Evolutionary conservation across 2,888 invertebrate genomes (phyloP).

Genomic region (Luffia ferchaultella): DNA sequence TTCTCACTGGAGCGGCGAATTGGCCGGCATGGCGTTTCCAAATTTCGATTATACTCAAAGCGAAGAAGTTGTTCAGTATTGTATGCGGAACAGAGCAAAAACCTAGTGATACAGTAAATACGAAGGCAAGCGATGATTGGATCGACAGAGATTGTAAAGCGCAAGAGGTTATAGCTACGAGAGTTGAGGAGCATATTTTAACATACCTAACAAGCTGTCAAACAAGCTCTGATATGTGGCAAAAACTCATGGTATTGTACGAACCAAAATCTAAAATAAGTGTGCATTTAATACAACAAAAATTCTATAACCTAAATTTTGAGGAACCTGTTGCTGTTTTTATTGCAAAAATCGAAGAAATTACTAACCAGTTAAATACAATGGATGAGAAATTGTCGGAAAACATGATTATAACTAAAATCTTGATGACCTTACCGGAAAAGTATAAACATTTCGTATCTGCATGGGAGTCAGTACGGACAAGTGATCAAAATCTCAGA

Average conservation of each 20-base stretch:
- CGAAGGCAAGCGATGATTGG: neutral
- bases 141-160: neutral
- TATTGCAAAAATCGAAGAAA: constrained; percentile 3
- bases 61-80: no score
- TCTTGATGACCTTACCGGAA: no score
- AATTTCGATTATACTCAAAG: no score
- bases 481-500: constrained; percentile 17
- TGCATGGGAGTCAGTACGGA: no score
- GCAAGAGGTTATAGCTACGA: constrained; percentile 1
- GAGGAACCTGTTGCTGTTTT: constrained; percentile 2
- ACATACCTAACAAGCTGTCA: neutral
- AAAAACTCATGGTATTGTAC: neutral
- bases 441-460: no score
- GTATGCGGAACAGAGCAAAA: no score
- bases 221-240: constrained; percentile 1
- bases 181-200: neutral
- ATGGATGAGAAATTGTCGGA: no score
- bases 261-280: no score
- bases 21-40: no score
- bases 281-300: neutral
- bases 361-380: constrained; percentile 3
- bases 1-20: no score
- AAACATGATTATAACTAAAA: no score
- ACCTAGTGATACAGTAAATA: no score
- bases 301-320: neutral